Percentiles rank a stretch among this genome's conserved stretches.
phyloP scores from a whole-genome alignment of 2,113 vertebrate species.

The Chroicocephalus ridibundus region DNA sequence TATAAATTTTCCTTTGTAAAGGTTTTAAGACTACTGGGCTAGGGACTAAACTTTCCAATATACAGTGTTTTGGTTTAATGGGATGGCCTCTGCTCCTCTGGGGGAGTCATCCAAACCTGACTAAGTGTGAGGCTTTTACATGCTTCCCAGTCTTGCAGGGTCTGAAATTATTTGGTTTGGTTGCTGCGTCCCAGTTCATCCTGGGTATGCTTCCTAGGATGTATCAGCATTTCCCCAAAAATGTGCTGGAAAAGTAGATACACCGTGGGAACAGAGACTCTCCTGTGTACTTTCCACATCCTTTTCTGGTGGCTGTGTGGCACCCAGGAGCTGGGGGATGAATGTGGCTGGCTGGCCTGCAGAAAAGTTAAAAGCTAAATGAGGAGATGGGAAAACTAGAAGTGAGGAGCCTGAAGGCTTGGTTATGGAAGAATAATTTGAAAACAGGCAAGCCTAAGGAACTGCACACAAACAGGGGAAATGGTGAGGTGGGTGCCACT shows the following conservation, averaged over 20 bases:
- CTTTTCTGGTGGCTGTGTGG: neutral
- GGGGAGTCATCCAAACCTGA: neutral
- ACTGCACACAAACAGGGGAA: neutral
- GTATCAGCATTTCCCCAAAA: neutral
- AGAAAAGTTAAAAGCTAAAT: neutral
- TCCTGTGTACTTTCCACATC: neutral
- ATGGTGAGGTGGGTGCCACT: neutral
- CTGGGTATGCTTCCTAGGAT: neutral
- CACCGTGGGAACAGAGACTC: neutral
- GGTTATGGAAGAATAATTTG: neutral
- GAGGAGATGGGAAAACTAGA: neutral
- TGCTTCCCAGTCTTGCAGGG: neutral
- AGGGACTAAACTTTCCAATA: neutral
- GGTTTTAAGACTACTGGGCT: neutral
- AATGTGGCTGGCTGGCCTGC: neutral
- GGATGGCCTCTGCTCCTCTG: neutral
- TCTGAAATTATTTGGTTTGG: neutral
- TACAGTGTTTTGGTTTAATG: neutral
- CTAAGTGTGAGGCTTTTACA: neutral
- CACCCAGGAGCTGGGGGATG: neutral
- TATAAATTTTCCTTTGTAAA: neutral
- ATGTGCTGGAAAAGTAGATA: neutral
- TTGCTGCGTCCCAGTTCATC: neutral
- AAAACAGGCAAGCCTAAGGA: neutral
- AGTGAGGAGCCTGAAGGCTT: neutral